phyloP scores from a whole-genome alignment of 2,113 vertebrate genomes.

The Chaenocephalus aceratus region DNA sequence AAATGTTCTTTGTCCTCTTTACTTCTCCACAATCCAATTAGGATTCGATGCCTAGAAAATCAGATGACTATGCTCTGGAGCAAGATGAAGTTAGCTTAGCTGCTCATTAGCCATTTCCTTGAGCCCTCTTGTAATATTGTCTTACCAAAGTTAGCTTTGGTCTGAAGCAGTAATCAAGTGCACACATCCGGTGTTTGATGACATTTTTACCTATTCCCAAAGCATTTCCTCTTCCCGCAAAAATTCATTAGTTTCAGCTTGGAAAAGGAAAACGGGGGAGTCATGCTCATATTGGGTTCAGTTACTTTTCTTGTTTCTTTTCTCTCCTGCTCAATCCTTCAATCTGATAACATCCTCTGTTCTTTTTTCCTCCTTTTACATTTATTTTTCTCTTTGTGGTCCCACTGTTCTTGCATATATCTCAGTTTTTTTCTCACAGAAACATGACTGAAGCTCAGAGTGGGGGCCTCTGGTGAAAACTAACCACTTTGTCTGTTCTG shows the following conservation, averaged over 20 bases:
- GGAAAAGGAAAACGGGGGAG: conserved; percentile 46
- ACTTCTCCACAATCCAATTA: conserved; percentile 77
- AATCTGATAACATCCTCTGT: conserved; percentile 51
- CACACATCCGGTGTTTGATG: conserved; percentile 80
- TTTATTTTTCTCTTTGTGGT: conserved; percentile 32
- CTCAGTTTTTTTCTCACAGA: conserved; percentile 39
- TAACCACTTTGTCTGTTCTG: conserved; percentile 22
- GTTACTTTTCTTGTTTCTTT: conserved; percentile 48
- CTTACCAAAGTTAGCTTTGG: conserved; percentile 74
- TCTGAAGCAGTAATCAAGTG: conserved; percentile 76
- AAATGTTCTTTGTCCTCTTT: conserved; percentile 71
- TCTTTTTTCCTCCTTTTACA: background rate
- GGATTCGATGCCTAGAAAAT: conserved; percentile 58
- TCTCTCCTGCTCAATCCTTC: conserved; percentile 45
- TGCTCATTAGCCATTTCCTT: conserved; percentile 76
- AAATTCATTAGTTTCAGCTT: conserved; percentile 72
- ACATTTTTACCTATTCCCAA: conserved; percentile 75
- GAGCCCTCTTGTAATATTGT: conserved; percentile 79
- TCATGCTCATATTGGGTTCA: conserved; percentile 45
- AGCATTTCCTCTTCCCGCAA: conserved; percentile 66
- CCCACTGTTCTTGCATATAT: conserved; percentile 15
- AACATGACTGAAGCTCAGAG: conserved; percentile 25
- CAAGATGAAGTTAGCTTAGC: conserved; percentile 72
- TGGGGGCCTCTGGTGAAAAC: conserved; percentile 16
- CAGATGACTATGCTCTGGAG: conserved; percentile 68